Base-by-base conservation (phyloP, 2,888 invertebrate species). In the Dioctria linearis region DNA sequence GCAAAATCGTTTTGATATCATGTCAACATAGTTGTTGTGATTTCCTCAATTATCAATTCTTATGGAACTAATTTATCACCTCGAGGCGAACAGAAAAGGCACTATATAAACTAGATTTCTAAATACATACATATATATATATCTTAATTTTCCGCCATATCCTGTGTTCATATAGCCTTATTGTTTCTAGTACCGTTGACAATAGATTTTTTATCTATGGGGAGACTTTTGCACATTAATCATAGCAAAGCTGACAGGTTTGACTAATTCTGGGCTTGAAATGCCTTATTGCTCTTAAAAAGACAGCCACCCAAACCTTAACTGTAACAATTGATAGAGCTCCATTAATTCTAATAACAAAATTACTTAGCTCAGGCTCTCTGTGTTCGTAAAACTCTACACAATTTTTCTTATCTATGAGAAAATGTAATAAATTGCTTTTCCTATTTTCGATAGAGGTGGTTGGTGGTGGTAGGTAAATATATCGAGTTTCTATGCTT, bases 201-300 rank as follows among this genome's bases (percentile, higher is more conserved):
- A 75, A 59, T 75, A 42, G 57, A 37, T 46, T 37, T 69, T 59
- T 4, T 57, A 49, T 40, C 73, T 42, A 13, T 9, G 59, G 73
- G 59, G 25, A 25, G 59, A 59, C 73, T 39, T 13, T 37, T 25
- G 49, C n/a, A 43, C 63, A 76, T 76, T 76, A 63, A 76, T 76
- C 76, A 76, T 76, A 25, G 63, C 39, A 76, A 76, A 76, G 63
- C 76, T 46, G 76, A 63, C 76, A 76, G 61, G 61, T 46, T 51
- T 76, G 76, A 76, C 76, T 76, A 76, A 76, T 76, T 76, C 76
- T 49, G 40, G 63, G 49, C 25, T 76, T 61, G 76, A 63, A 76
- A 63, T 76, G 49, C 49, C 63, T 63, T 76, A 63, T 75, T 59
- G 59, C 59, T 75, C 73, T 59, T 59, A 5, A 13, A 42, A 57